Base-by-base conservation (phyloP, 2,888 invertebrate genomes). In the Byasa hedistus region DNA sequence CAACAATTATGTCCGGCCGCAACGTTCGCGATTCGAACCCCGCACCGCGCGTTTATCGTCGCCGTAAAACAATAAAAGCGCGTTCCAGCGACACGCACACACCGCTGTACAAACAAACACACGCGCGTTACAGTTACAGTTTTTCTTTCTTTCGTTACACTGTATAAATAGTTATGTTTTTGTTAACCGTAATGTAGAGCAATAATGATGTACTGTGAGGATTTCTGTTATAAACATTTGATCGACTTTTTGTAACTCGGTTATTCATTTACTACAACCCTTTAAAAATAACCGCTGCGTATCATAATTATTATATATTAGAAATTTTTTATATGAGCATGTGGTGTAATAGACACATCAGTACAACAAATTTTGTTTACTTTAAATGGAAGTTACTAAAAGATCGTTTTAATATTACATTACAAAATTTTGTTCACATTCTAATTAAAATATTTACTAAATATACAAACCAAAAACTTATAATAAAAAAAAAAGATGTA, bases 1-100 rank as follows among this genome's bases (percentile, higher is more conserved):
- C 65, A 68, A 73, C 75, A 79, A 82, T 82, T 76, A 80, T 76
- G 72, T 74, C 65, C 72, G 68, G 77, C 80, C 80, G 65, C 79
- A 77, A 71, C 71, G 73, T 73, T 71, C 68, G 68, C 65, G 69
- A 70, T 69, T 68, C 57, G 22, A n/a, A 44, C n/a, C 65, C 65
- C 36, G 65, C 64, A 67, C 32, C 58, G 66, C 63, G 68, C 60
- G 63, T 85, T 83, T 84, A 85, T 80, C 80, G 80, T 79, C 74
- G 78, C 79, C 77, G 79, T 84, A 78, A 84, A 83, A 86, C 85
- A 87, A 89, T 88, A 86, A 89, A 88, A 85, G 79, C 75, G 72
- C 73, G 81, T 78, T 78, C n/a, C 84, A 85, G 87, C 84, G 88
- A 89, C 88, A 85, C 79, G 75, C 79, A 85, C 84, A 84, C 85